Percentiles rank a stretch among this genome's conserved stretches.
These are phyloP conservation scores for Agriopis marginaria DNA, from an alignment of 2,888 invertebrate species.

Conservation along the genomic window DNA sequence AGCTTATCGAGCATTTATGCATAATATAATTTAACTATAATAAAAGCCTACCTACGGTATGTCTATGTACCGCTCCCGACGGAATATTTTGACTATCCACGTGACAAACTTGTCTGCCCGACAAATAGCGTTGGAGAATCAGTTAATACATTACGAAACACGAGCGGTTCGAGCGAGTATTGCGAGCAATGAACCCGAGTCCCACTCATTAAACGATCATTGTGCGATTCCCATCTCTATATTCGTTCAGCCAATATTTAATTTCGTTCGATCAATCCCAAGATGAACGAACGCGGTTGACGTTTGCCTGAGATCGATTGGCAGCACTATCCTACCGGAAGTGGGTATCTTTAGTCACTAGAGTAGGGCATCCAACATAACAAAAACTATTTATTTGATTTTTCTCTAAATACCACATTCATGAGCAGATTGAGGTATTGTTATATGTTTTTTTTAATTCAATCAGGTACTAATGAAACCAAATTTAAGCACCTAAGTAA, in stretches of 20 bases:
- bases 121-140: conserved; percentile 35
- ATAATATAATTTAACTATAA: neutral
- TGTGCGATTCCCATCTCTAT: conserved; percentile 63
- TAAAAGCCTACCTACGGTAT: neutral
- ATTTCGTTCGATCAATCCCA: conserved; percentile 62
- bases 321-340: conserved; percentile 34
- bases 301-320: conserved; percentile 35
- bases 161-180: conserved; percentile 45
- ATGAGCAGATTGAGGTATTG: no score
- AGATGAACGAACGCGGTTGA: conserved; percentile 52
- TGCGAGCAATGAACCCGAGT: conserved; percentile 62
- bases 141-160: conserved; percentile 54
- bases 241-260: conserved; percentile 61
- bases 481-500: no score
- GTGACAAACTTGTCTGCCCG: conserved; percentile 6
- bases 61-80: no score
- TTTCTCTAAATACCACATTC: no score
- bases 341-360: conserved; percentile 23
- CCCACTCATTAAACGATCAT: conserved; percentile 31
- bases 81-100: conserved; percentile 4
- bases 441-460: no score
- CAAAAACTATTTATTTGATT: no score
- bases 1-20: neutral
- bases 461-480: no score
- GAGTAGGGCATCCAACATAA: neutral